Evolutionary conservation across 2,888 invertebrate species (phyloP).

Genomic region (Copidosoma aretas): DNA sequence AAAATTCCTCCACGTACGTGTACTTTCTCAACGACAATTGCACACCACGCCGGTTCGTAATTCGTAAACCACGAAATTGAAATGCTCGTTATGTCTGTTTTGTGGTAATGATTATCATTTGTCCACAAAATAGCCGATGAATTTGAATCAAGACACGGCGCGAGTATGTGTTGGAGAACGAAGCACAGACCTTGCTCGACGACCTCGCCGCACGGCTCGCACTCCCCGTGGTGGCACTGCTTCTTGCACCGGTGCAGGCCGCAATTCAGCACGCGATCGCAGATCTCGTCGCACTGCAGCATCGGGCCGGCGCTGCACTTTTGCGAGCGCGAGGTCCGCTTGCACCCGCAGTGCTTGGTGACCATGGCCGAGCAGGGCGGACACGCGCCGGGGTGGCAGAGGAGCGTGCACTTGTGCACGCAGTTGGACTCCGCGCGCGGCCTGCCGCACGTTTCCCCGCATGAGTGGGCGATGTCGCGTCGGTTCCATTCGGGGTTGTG

Average conservation of each 20-base stretch:
- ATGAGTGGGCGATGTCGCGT: conserved; percentile 85
- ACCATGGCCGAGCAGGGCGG: conserved; percentile 85
- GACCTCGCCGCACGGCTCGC: conserved; percentile 73
- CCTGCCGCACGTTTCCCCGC: conserved; percentile 85
- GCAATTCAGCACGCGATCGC: conserved; percentile 79
- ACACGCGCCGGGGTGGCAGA: conserved; percentile 84
- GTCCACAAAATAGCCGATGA: no score
- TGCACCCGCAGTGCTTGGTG: conserved; percentile 78
- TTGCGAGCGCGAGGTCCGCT: conserved; percentile 72
- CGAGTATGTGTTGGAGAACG: no score
- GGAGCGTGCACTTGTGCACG: conserved; percentile 70
- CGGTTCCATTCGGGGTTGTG: conserved; percentile 79
- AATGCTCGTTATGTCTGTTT: no score
- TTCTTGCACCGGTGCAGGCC: conserved; percentile 75
- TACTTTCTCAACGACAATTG: no score
- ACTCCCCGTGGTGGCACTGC: conserved; percentile 81
- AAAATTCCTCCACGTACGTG: no score
- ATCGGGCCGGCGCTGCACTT: conserved; percentile 76
- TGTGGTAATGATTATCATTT: no score
- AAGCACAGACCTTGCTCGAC: conserved; percentile 71
- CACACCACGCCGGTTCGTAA: no score
- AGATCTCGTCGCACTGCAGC: conserved; percentile 77
- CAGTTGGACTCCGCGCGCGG: conserved; percentile 61
- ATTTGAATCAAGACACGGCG: no score
- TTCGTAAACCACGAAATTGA: no score